Percentiles rank a stretch among this genome's conserved stretches.
Conservation (phyloP, 2,888 invertebrate genomes). For the Hypena proboscidalis region DNA sequence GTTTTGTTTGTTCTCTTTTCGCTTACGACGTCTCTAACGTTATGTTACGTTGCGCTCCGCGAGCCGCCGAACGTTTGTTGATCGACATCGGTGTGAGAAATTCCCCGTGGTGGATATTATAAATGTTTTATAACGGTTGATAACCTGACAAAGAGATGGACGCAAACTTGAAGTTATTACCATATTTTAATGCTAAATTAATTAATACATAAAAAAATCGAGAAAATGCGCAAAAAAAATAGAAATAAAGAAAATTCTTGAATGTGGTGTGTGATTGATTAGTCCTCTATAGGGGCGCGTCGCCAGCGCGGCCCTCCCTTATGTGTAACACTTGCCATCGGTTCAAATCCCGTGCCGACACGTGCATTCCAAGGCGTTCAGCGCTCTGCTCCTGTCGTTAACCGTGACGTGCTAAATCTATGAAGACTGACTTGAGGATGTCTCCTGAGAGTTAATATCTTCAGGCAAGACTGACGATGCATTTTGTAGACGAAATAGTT, state of each 20-base stretch:
- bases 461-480: constrained; percentile 73
- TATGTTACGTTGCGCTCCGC: constrained; percentile 65
- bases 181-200: constrained; percentile 85
- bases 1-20: constrained; percentile 81
- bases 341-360: constrained; percentile 59
- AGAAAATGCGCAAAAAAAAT: constrained; percentile 75
- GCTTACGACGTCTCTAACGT: constrained; percentile 68
- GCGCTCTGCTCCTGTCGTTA: constrained; percentile 41
- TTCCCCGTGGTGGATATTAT: constrained; percentile 63
- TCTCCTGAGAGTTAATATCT: constrained; percentile 57
- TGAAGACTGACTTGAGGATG: constrained; percentile 67
- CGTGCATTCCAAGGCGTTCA: constrained; percentile 43
- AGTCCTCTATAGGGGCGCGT: constrained; percentile 60
- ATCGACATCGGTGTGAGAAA: constrained; percentile 60
- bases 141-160: constrained; percentile 72
- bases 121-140: constrained; percentile 64
- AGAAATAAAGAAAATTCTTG: constrained; percentile 83
- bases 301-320: constrained; percentile 52
- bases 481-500: constrained; percentile 75
- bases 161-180: constrained; percentile 82
- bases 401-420: constrained; percentile 56
- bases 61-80: constrained; percentile 59
- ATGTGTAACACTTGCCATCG: constrained; percentile 77
- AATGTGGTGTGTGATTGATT: constrained; percentile 83
- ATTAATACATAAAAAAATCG: constrained; percentile 74